Percentiles rank a stretch among this genome's conserved stretches.
These are phyloP conservation scores for Scaptodrosophila lebanonensis DNA, from an alignment of 1,140 invertebrate species.

Conservation along the genomic window DNA sequence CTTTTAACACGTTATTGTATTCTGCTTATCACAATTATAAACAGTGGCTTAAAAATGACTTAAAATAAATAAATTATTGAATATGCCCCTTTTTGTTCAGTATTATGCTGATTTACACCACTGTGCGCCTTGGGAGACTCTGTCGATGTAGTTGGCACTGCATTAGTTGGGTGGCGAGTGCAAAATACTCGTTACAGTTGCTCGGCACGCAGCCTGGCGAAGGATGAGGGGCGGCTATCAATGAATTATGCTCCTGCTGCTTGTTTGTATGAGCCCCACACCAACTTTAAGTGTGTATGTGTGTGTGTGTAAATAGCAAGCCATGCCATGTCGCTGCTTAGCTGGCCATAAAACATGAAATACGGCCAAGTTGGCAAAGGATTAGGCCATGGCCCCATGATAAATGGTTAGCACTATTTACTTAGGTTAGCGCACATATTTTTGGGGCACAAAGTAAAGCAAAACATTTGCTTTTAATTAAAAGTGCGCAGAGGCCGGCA, in stretches of 20 bases:
- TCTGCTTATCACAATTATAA: too few species aligned
- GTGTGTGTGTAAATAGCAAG: slow-evolving; percentile 55
- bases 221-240: slow-evolving; percentile 34
- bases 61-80: too few species aligned
- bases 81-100: too few species aligned
- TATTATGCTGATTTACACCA: too few species aligned
- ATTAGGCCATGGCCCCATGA: slow-evolving; percentile 56
- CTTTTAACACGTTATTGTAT: too few species aligned
- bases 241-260: slow-evolving; percentile 48
- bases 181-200: slow-evolving; percentile 66
- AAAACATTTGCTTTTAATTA: slow-evolving; percentile 73
- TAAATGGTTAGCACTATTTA: slow-evolving; percentile 61
- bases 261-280: neutral
- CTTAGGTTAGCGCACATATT: slow-evolving; percentile 52
- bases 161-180: slow-evolving; percentile 35
- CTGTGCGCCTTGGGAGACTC: too few species aligned
- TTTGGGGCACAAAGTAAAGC: slow-evolving; percentile 58
- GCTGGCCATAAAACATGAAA: slow-evolving; percentile 71
- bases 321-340: slow-evolving; percentile 72
- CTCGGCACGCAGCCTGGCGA: slow-evolving; percentile 48
- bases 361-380: slow-evolving; percentile 64
- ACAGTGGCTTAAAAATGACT: too few species aligned
- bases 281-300: slow-evolving; percentile 5
- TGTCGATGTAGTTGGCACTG: slow-evolving; percentile 26
- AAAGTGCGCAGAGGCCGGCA: slow-evolving; percentile 31